phyloP scores from a whole-genome alignment of 2,113 vertebrate species.

The western clawed frog (Xenopus tropicalis) region UCB_Xtro_10.0 CM004446.2:84756501-84757000 shows the following conservation, averaged over 20 bases:
- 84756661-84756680: neutral
- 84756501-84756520: slow-evolving; percentile 20
- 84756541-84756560: slow-evolving; percentile 16
- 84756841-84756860: neutral
- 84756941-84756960: neutral
- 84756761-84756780: neutral
- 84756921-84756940: neutral
- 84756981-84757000: neutral
- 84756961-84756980: neutral
- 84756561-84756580: slow-evolving; percentile 13
- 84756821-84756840: neutral
- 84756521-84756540: slow-evolving; percentile 24
- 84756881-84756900: neutral
- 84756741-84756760: neutral
- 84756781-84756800: neutral
- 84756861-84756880: neutral
- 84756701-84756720: neutral
- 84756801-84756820: neutral
- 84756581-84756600: neutral
- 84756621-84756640: neutral
- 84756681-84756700: neutral
- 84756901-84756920: neutral
- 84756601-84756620: slow-evolving; percentile 1
- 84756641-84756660: neutral
- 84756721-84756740: neutral